A percentile compares a stretch with the other conserved stretches of the same genome.
These are phyloP conservation scores for Mobula hypostoma DNA, from an alignment of 2,113 vertebrate species.

Conservation along the genomic window DNA sequence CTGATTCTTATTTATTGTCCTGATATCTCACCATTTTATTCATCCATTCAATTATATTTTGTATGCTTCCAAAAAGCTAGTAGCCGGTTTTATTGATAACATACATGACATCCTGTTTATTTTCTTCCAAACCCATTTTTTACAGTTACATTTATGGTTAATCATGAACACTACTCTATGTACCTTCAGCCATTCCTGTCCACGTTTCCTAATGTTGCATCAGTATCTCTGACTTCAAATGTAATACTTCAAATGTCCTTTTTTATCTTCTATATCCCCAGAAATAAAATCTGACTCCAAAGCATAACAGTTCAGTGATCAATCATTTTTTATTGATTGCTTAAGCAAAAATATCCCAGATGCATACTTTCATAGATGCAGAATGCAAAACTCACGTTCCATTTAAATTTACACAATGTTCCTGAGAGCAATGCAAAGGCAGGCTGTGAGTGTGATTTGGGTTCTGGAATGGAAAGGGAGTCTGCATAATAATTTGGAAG, in stretches of 20 bases:
- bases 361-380: not conserved
- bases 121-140: not conserved
- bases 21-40: too few species aligned
- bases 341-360: not conserved
- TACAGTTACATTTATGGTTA: not conserved
- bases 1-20: too few species aligned
- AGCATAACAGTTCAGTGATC: not conserved
- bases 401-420: not conserved
- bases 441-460: not conserved
- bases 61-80: not conserved
- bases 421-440: not conserved
- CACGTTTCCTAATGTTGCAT: not conserved
- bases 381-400: not conserved
- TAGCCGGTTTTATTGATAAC: not conserved
- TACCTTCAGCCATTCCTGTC: not conserved
- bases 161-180: not conserved
- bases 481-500: not conserved
- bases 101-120: not conserved
- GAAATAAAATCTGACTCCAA: not conserved
- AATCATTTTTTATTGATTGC: slow-evolving; percentile 11
- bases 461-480: not conserved
- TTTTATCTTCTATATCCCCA: not conserved
- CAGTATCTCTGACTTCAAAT: not conserved
- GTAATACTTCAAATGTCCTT: not conserved
- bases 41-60: too few species aligned